A percentile compares a stretch with the other conserved stretches of the same genome.
Evolutionary conservation across 2,113 vertebrate genomes (phyloP).

Genomic region (Cygnus atratus): DNA sequence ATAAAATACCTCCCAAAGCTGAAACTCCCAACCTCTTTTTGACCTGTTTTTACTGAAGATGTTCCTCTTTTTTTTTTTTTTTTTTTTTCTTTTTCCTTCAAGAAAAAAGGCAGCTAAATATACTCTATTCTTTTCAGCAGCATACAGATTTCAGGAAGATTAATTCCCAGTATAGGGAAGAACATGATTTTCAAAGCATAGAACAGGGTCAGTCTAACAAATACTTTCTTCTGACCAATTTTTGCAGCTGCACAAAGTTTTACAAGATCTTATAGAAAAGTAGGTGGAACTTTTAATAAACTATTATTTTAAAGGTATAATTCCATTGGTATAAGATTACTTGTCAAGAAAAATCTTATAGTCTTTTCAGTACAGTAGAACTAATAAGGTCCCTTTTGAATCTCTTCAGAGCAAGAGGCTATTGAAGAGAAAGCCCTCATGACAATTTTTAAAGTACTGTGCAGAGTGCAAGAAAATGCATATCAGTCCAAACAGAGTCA

Average conservation of each 20-base stretch:
- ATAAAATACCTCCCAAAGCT: conserved; percentile 46
- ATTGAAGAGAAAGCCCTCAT: background rate
- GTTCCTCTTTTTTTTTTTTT: conserved; percentile 11
- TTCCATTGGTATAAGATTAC: background rate
- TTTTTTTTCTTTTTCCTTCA: background rate
- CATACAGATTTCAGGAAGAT: background rate
- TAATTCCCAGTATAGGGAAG: background rate
- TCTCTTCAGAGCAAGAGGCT: background rate
- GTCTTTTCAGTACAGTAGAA: background rate
- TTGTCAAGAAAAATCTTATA: background rate
- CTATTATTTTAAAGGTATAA: background rate
- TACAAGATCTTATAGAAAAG: background rate
- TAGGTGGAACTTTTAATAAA: background rate
- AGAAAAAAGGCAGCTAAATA: conserved; percentile 13
- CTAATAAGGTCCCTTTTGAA: background rate
- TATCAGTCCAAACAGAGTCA: conserved; percentile 2
- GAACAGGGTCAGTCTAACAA: background rate
- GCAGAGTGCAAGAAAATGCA: background rate
- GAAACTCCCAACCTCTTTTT: conserved; percentile 48
- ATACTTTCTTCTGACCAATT: background rate
- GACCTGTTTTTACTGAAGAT: conserved; percentile 35
- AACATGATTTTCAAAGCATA: conserved; percentile 10
- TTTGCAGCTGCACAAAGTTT: background rate
- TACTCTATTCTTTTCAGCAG: conserved; percentile 23
- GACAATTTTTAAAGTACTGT: background rate